These are phyloP conservation scores for Aphis craccivora DNA, from an alignment of 1,140 invertebrate species.

Conservation along the genomic window DNA sequence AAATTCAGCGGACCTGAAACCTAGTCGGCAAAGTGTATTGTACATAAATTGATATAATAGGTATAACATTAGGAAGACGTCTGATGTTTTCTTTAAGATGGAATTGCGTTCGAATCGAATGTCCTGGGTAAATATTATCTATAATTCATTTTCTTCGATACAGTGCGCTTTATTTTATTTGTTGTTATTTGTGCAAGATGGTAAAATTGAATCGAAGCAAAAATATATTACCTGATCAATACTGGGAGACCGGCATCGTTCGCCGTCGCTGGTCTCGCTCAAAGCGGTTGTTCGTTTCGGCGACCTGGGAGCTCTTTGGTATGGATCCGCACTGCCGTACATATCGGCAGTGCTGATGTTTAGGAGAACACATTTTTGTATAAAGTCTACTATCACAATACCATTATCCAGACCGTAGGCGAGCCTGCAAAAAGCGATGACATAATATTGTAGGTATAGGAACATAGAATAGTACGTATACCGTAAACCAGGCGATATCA, in stretches of 20 bases:
- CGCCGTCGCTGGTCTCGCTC: slow-evolving; percentile 67
- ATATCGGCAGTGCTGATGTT: slow-evolving; percentile 86
- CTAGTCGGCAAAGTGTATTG: neutral
- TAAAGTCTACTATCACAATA: slow-evolving; percentile 91
- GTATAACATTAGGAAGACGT: neutral
- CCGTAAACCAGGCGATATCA: neutral
- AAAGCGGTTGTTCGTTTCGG: slow-evolving; percentile 72
- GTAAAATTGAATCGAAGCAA: slow-evolving; percentile 44
- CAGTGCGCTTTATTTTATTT: neutral
- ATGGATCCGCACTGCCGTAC: slow-evolving; percentile 87
- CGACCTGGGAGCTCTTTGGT: slow-evolving; percentile 83
- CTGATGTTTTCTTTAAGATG: neutral
- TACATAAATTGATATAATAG: neutral
- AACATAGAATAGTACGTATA: neutral
- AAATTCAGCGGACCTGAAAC: neutral
- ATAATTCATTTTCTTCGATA: neutral
- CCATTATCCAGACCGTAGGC: slow-evolving; percentile 96
- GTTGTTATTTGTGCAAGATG: neutral
- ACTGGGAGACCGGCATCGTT: slow-evolving; percentile 83
- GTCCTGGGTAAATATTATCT: neutral
- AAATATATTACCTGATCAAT: slow-evolving; percentile 83
- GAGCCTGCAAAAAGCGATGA: slow-evolving; percentile 74
- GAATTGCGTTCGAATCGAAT: neutral
- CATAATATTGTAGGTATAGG: neutral
- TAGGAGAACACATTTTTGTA: slow-evolving; percentile 88